Evolutionary conservation across 2,113 vertebrate species (phyloP).

Genomic region (Microcebus ravelobensis): DNA sequence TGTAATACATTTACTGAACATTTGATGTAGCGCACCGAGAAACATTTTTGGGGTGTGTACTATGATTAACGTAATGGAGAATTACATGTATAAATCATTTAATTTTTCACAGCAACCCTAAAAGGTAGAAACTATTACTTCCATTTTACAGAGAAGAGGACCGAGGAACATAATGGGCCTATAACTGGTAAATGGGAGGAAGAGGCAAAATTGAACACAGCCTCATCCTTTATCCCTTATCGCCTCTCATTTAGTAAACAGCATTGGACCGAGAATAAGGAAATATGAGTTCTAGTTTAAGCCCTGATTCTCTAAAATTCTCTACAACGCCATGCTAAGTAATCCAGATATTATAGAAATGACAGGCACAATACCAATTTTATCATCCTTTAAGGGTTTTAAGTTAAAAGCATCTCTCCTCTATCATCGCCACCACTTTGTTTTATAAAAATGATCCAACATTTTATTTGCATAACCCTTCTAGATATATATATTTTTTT

Average conservation of each 20-base stretch:
- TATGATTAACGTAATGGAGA: not conserved
- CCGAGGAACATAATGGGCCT: not conserved
- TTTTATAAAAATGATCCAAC: not conserved
- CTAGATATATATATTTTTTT: too few relatives aligned
- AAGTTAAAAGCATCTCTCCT: not conserved
- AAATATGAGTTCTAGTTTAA: not conserved
- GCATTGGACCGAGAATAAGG: not conserved
- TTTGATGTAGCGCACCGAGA: not conserved
- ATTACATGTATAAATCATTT: not conserved
- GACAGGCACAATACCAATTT: not conserved
- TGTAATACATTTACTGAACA: not conserved
- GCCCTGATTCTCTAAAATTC: not conserved
- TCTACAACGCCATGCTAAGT: not conserved
- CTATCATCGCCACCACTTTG: not conserved
- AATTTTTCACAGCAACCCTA: conserved; percentile 13
- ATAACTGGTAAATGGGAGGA: not conserved
- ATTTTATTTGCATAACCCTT: not conserved
- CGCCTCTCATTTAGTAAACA: not conserved
- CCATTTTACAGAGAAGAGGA: not conserved
- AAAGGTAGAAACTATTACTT: not conserved
- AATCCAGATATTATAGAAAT: not conserved
- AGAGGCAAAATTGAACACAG: not conserved
- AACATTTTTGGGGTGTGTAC: conserved; percentile 14
- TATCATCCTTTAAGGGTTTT: not conserved
- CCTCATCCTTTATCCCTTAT: not conserved